Conservation (phyloP, 2,888 invertebrate species). For the Dryomyza anilis region DNA sequence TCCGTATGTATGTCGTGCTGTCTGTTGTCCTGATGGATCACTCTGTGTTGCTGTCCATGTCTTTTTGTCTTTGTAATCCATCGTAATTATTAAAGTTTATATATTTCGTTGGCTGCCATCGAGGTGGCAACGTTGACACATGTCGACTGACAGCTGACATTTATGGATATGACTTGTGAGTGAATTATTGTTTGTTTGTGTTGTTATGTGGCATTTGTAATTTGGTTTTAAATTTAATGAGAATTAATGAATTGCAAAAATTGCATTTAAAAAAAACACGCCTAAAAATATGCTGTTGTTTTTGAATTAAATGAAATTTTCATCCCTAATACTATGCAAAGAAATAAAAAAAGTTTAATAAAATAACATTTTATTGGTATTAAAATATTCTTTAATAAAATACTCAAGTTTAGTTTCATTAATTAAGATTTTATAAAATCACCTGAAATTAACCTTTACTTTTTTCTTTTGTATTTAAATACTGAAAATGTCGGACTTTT, state of each 20-base stretch:
- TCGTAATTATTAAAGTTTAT: slow-evolving; percentile 32
- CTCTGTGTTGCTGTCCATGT: slow-evolving; percentile 7
- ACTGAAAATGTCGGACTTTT: too few species aligned
- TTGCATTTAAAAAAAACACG: neutral
- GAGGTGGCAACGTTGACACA: slow-evolving; percentile 27
- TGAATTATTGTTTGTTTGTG: slow-evolving; percentile 6
- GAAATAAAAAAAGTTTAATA: too few species aligned
- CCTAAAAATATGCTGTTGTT: neutral
- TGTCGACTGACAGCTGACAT: slow-evolving; percentile 38
- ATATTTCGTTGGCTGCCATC: slow-evolving; percentile 1
- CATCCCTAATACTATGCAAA: too few species aligned
- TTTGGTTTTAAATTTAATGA: neutral
- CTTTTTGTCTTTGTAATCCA: slow-evolving; percentile 28
- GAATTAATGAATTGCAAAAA: neutral
- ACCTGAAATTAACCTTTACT: too few species aligned
- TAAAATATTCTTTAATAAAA: too few species aligned
- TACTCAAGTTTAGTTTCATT: too few species aligned
- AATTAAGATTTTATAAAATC: too few species aligned
- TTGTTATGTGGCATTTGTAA: neutral
- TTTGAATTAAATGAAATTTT: too few species aligned
- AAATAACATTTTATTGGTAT: too few species aligned
- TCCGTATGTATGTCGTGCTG: neutral
- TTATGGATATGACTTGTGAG: slow-evolving; percentile 31
- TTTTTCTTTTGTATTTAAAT: too few species aligned
- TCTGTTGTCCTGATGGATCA: slow-evolving; percentile 28